Evolutionary conservation across 2,888 invertebrate species (phyloP).

Genomic region (Mimas tiliae): DNA sequence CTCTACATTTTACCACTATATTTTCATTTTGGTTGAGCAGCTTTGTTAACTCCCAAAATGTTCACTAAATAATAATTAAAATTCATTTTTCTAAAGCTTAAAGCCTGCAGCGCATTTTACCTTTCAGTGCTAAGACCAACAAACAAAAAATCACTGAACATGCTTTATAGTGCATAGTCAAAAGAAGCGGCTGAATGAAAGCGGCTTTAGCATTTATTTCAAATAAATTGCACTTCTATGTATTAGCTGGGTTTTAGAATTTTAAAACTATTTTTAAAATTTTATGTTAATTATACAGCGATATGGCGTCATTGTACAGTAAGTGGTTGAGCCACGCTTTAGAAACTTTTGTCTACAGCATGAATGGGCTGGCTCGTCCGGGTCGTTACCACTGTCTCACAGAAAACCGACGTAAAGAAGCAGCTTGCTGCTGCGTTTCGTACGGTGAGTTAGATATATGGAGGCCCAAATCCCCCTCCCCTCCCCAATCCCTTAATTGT

Average conservation of each 20-base stretch:
- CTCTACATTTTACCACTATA: no score
- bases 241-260: neutral
- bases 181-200: neutral
- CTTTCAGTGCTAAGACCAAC: neutral
- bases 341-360: no score
- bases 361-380: no score
- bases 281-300: neutral
- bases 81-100: neutral
- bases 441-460: no score
- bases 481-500: no score
- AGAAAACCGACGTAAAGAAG: no score
- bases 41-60: neutral
- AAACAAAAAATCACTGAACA: slow-evolving; percentile 4
- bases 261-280: neutral
- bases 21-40: no score
- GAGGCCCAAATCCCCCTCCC: no score
- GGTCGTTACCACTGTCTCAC: no score
- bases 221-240: neutral
- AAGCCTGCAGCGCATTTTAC: neutral
- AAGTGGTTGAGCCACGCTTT: no score
- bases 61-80: neutral
- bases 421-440: no score
- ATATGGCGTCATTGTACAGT: no score
- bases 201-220: slow-evolving; percentile 1
- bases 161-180: slow-evolving; percentile 6